Evolutionary conservation across 2,797 vertebrate species (phyloP).

Genomic region (Eulemur rubriventer): DNA sequence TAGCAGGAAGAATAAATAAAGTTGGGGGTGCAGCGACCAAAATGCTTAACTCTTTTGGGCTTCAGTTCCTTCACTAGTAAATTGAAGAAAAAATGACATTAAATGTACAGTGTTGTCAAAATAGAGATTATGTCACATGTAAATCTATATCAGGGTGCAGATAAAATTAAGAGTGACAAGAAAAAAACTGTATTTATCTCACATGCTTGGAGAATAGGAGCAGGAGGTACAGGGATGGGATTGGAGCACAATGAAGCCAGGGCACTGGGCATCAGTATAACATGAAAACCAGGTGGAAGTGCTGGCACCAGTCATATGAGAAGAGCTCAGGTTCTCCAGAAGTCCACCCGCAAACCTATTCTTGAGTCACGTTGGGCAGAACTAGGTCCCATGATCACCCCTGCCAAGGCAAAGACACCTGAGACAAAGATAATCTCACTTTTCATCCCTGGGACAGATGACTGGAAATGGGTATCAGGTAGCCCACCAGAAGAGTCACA

Average conservation of each 20-base stretch:
- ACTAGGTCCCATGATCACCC: neutral
- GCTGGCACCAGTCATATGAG: neutral
- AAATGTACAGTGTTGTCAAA: neutral
- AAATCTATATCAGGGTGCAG: neutral
- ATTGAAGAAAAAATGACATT: neutral
- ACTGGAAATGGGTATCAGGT: too few species aligned
- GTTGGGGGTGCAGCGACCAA: neutral
- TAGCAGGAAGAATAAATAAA: neutral
- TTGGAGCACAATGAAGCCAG: neutral
- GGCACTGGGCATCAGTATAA: neutral
- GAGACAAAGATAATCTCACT: neutral
- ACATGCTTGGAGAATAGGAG: neutral
- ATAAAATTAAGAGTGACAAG: neutral
- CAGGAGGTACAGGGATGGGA: neutral
- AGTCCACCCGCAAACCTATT: neutral
- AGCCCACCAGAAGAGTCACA: neutral
- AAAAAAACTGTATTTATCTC: neutral
- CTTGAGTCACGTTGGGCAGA: neutral
- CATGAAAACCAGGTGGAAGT: neutral
- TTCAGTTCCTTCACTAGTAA: neutral
- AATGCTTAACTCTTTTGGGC: neutral
- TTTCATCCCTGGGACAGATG: neutral
- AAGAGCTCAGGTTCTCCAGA: neutral
- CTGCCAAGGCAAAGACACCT: neutral
- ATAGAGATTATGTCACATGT: neutral